Percentiles rank a stretch among this genome's conserved stretches.
These are phyloP conservation scores for Psilanteris sp. DNA, from an alignment of 1,140 invertebrate genomes.

Conservation along the genomic window DNA sequence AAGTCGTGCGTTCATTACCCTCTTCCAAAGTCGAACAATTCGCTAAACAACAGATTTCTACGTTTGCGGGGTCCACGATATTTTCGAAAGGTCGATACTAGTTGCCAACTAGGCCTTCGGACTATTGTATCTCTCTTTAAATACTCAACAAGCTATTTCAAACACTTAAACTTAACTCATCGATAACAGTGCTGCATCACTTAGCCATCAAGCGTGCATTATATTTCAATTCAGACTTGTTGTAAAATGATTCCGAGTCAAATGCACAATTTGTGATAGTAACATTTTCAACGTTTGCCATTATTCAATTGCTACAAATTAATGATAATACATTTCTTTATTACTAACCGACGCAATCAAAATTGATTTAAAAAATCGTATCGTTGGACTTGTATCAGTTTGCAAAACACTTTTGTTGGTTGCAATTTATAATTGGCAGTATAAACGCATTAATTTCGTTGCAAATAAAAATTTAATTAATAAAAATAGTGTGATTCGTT, in stretches of 20 bases:
- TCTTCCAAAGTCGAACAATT: conserved; percentile 2
- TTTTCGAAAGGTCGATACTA: conserved; percentile 34
- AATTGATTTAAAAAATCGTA: no score
- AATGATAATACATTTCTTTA: no score
- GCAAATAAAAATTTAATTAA: no score
- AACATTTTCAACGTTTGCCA: not conserved
- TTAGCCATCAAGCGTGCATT: conserved; percentile 5
- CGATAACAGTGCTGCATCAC: conserved; percentile 12
- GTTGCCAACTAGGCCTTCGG: conserved; percentile 34
- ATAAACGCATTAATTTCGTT: no score
- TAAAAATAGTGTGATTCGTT: no score
- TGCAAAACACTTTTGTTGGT: no score
- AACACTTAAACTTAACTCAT: conserved; percentile 16
- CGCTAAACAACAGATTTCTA: conserved; percentile 13
- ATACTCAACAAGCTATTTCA: conserved; percentile 12
- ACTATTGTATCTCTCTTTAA: conserved; percentile 26
- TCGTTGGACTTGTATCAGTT: no score
- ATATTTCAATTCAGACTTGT: conserved; percentile 12
- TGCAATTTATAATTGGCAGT: no score
- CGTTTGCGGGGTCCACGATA: conserved; percentile 14
- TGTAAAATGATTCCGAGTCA: conserved; percentile 5
- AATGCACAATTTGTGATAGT: conserved; percentile 10
- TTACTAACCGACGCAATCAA: no score
- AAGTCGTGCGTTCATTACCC: conserved; percentile 3
- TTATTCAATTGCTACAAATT: not conserved